These are phyloP conservation scores for Sphenodon punctatus DNA, from an alignment of 2,797 vertebrate species.

Conservation along the genomic window DNA sequence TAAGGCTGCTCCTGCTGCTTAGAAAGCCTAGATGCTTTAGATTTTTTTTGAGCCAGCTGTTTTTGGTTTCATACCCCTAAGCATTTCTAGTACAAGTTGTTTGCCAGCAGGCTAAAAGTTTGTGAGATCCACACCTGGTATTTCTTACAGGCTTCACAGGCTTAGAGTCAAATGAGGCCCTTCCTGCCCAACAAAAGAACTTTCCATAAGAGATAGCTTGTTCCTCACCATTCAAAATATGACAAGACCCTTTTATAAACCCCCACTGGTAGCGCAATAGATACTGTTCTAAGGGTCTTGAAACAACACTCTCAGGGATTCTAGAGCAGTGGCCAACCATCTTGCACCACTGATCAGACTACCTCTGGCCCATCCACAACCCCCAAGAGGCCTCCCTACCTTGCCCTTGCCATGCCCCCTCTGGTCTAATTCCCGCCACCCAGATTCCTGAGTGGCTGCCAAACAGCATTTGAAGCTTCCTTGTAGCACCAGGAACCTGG, in stretches of 20 bases:
- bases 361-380: no score
- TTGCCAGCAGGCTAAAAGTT: not conserved
- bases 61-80: not conserved
- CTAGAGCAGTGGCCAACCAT: no score
- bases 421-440: no score
- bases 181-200: not conserved
- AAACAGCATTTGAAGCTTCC: no score
- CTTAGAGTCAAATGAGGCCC: conserved; percentile 10
- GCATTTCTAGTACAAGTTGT: not conserved
- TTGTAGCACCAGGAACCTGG: no score
- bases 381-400: no score
- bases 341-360: no score
- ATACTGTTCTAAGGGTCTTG: no score
- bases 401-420: no score
- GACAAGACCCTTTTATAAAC: conserved; percentile 22
- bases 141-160: conserved; percentile 1
- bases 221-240: not conserved
- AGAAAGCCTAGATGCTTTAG: not conserved
- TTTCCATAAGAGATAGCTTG: conserved; percentile 12
- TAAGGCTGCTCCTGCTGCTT: not conserved
- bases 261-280: not conserved
- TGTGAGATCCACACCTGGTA: not conserved
- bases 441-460: no score
- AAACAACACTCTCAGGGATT: no score
- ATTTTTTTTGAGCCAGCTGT: not conserved